Evolutionary conservation across 2,888 invertebrate genomes (phyloP), one percentile per base, ranked within the genome.

Genomic region (Phytoseiulus persimilis): DNA sequence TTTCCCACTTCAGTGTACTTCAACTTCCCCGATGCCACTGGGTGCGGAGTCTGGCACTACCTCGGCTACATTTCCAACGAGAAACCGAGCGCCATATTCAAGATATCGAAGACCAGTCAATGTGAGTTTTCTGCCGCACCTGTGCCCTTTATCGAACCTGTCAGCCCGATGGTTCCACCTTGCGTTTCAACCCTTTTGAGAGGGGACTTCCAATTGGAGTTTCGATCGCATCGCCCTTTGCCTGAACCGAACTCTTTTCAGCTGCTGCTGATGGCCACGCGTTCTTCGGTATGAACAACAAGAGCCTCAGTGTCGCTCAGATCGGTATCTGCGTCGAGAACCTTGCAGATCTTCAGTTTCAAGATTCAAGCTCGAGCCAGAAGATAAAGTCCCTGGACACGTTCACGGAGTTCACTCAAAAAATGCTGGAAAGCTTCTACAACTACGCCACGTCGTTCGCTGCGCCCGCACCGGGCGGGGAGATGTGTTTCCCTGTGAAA

Each of bases 41-140:
- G 95, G 0, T 96, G 96, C 89, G 97, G 96, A n/a, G 95, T 95
- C 91, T 99, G 99, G 99, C 97, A 97, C 92, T 95, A 96, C 89
- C 94, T 99, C 83, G 99, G 99, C 0, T 95, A 96, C 92, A 95
- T 99, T 91, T 96, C 97, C 2, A 99, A 99, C 92, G 93, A 94
- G 0, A 99, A 99, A 92, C 99, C 99, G 0, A 99, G 99, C 28
- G 98, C 97, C 0, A 98, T 99, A 91, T 99, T 97, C 92, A 98
- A 97, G 94, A 96, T 99, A 91, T 96, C 97, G 0, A 96, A 95
- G 91, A 32, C 39, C 11, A 33, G 92, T 93, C 18, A 92, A 92
- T 90, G 87, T 45, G 39, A 45, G 83, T 32, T 32, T 28, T 6
- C 65, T 65, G 23, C 5, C 65, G 5, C 2, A 18, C 11, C 2